Conservation (phyloP, 92 coral and sea anemone species). For the Porites evermanni region DNA sequence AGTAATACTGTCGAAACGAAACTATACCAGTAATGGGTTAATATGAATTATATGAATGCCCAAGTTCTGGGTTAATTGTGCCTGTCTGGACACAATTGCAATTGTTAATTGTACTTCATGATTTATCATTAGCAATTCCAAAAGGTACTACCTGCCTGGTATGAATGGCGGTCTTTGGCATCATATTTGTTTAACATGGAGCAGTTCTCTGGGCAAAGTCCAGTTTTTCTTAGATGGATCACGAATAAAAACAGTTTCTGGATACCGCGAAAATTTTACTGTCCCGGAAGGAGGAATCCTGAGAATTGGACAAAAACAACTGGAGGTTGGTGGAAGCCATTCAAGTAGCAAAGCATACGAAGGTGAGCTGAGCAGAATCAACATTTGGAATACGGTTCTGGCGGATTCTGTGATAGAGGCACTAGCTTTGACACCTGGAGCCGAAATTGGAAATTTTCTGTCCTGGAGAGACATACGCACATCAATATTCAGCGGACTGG, state of each 20-base stretch:
- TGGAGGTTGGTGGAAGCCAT: background rate
- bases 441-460: slow-evolving; percentile 24
- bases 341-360: background rate
- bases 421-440: slow-evolving; percentile 1
- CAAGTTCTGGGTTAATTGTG: no score
- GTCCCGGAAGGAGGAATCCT: slow-evolving; percentile 16
- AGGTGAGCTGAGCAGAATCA: slow-evolving; percentile 7
- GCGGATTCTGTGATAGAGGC: slow-evolving; percentile 16
- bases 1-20: no score
- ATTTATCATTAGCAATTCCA: background rate
- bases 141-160: background rate
- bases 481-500: background rate
- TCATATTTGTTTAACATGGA: slow-evolving; percentile 27
- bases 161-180: slow-evolving; percentile 14
- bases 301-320: slow-evolving; percentile 8
- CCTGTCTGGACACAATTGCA: background rate
- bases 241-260: background rate
- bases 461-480: slow-evolving; percentile 34
- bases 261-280: background rate
- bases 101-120: background rate
- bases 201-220: slow-evolving; percentile 2
- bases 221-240: slow-evolving; percentile 11
- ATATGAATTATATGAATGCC: no score
- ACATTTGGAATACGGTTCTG: slow-evolving; percentile 18
- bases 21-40: no score